Percentiles rank a stretch among this genome's conserved stretches.
phyloP scores from a whole-genome alignment of 1,140 invertebrate species.

The Drosophila saltans region DNA sequence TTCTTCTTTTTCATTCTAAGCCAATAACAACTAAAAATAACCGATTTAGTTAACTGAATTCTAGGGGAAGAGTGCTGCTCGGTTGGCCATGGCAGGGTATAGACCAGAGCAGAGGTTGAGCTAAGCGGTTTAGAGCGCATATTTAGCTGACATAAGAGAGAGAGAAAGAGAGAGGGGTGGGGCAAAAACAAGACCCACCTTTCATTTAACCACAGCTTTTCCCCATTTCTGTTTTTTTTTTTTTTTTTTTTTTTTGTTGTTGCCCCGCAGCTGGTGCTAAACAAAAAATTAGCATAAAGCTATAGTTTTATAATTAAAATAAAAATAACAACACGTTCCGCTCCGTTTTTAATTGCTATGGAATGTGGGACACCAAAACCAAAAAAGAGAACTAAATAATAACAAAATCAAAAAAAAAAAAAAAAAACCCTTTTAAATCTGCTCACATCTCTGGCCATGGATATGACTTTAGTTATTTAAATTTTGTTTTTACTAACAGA shows the following conservation, averaged over 20 bases:
- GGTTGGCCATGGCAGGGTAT: background rate
- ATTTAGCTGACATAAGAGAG: background rate
- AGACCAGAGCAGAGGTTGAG: background rate
- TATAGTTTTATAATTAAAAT: constrained; percentile 72
- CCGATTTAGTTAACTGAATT: constrained; percentile 6
- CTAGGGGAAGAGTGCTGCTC: background rate
- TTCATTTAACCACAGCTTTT: constrained; percentile 3
- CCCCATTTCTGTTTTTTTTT: background rate
- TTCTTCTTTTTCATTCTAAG: background rate
- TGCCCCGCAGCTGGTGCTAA: constrained; percentile 15
- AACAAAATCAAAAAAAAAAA: background rate
- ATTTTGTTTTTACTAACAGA: too few species aligned
- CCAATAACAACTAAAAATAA: constrained; percentile 9
- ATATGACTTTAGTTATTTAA: too few species aligned
- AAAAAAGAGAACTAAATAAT: background rate
- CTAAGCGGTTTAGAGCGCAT: constrained; percentile 5
- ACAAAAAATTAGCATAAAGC: constrained; percentile 52
- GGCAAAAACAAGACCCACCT: background rate
- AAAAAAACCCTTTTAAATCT: too few species aligned
- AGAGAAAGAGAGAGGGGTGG: background rate
- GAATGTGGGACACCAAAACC: constrained; percentile 43
- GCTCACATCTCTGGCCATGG: too few species aligned
- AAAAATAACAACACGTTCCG: constrained; percentile 49
- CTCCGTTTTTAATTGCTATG: constrained; percentile 57
- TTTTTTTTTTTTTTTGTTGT: background rate